Evolutionary conservation across 2,888 invertebrate genomes (phyloP), one percentile per base, ranked within the genome.

Genomic region (Periphyllus acericola): DNA sequence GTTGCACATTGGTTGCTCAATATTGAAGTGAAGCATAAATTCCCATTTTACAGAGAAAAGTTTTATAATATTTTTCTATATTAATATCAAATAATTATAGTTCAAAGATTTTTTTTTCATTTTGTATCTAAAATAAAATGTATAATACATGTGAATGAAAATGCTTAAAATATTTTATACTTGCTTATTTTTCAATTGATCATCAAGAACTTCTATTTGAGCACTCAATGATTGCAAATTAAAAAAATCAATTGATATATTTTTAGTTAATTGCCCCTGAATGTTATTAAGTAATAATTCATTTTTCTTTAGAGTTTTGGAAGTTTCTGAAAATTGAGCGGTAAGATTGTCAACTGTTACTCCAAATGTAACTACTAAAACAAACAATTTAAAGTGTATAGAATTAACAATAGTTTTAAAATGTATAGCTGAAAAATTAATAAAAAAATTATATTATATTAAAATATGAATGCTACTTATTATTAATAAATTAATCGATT

Each of bases 341-440:
- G 96, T 96, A 71, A 97, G 92, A 91, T 97, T 96, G 0, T 95
- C 94, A 80, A 98, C 92, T 0, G 97, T 95, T 92, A 96, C 96
- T 82, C 95, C 95, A 91, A 97, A 97, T 91, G 97, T 96, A 90
- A 96, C 94, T 89, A 97, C 98, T 97, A 92, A 29, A 92, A 92
- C 78, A 83, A 83, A 80, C 32, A 60, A 82, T 83, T 76, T 86
- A 71, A 71, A 46, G 36, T 55, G 55, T 17, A 81, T 85, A 52
- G 25, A 8, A 68, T 29, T 0, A 68, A 68, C 0, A 11, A 68
- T 25, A 11, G 9, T 68, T 68, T 11, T 9, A n/a, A 68, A 68
- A 29, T n/a, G 29, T n/a, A 66, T 25, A 66, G 9, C 21, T n/a
- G 21, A 55, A 8, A n/a, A n/a, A 8, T n/a, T 4, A 66, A 5